Base-by-base conservation (phyloP, 2,888 invertebrate genomes). In the Macrophya annulata region DNA sequence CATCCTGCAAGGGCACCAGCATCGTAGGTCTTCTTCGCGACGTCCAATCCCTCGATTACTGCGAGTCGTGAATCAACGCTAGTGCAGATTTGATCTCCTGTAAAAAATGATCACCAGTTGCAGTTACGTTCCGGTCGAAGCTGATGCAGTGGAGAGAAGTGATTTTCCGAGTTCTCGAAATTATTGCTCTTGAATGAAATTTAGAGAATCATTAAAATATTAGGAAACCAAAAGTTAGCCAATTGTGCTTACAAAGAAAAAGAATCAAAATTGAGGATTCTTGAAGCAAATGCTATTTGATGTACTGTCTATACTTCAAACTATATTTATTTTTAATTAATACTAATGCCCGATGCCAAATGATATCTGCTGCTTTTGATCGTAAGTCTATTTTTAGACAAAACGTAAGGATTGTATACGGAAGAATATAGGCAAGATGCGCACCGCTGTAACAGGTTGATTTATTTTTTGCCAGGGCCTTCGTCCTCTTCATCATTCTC, bases 11-110 rank as follows among this genome's bases (percentile, higher is more conserved):
- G 77, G n/a, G 55, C n/a, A 77, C 37, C 55, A 17, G 37, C 9
- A 9, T 55, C 55, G 77, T 77, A 37, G 37, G 77, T 77, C 77
- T 77, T 77, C 51, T 37, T 55, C 55, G 31, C 15, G 31, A 77
- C 55, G 37, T 55, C 17, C 37, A 55, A 31, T 77, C 25, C 9
- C 15, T 12, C 74, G 45, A 74, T 74, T 25, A 74, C 45, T 48
- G 17, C 21, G 45, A 21, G 43, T 12, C 37, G 31, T 55, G 55
- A 55, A 77, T 77, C 77, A 37, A 8, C 37, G 37, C 48, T 17
- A 55, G 37, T 55, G 55, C 51, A 37, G n/a, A 31, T 21, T 51
- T 43, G 55, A 37, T 31, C 55, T 1, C 15, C 77, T 77, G n/a
- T 4, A 55, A 37, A 17, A 77, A 77, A 37, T 37, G 55, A 77